Evolutionary conservation across 2,888 invertebrate species (phyloP).

Genomic region (Leptura quadrifasciata): DNA sequence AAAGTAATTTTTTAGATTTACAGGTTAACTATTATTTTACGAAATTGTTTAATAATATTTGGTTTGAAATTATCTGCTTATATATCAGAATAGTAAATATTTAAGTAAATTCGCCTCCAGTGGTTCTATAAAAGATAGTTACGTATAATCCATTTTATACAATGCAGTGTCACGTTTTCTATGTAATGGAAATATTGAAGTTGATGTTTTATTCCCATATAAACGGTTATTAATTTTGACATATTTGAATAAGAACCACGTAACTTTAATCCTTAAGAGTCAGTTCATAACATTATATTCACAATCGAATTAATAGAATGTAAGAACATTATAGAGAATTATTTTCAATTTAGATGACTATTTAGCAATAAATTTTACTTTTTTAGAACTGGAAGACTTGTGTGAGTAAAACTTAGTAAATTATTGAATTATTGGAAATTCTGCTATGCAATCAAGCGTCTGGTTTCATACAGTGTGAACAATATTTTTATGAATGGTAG

Average conservation of each 20-base stretch:
- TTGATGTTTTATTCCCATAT: background rate
- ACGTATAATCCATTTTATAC: background rate
- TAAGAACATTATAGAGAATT: no score
- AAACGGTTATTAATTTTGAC: background rate
- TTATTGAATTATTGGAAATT: no score
- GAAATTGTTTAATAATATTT: background rate
- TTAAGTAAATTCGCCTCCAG: background rate
- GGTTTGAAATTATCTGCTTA: background rate
- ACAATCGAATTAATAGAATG: no score
- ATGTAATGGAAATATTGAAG: conserved; percentile 2
- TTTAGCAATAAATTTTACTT: no score
- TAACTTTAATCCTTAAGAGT: background rate
- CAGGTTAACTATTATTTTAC: background rate
- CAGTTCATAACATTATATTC: no score
- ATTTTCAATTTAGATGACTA: no score
- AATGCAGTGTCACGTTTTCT: background rate
- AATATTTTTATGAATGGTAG: no score
- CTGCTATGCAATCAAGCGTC: no score
- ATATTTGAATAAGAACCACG: background rate
- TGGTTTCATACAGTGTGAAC: no score
- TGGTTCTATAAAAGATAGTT: background rate
- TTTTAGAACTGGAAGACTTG: no score
- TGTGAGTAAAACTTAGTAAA: no score
- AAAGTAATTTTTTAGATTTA: background rate
- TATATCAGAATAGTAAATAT: background rate